Base-by-base conservation (phyloP, 2,113 vertebrate genomes). In the Cichladusa arquata region DNA sequence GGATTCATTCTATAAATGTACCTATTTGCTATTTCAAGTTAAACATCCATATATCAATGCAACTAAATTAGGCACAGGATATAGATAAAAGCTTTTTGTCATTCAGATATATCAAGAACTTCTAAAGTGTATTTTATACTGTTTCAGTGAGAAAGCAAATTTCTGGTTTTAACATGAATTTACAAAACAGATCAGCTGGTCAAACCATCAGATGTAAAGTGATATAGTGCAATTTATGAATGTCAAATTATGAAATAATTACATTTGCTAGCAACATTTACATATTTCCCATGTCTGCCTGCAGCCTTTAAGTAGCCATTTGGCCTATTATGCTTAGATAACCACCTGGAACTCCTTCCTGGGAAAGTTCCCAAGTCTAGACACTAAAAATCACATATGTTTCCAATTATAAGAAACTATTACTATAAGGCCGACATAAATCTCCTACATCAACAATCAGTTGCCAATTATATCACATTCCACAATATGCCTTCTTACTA, bases 291-390 rank as follows among this genome's bases (percentile, higher is more conserved):
- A 92, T 66, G 80, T 88, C 93, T 97, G 92, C 77, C 94, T 97
- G 85, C 62, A 97, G 93, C 38, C 64, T 96, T 90, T 76, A 90
- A 94, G 61, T 85, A 96, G 96, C 89, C 61, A 86, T 94, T 96
- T 96, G 85, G 93, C 87, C 91, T 79, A 36, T 86, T 97, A 87
- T 58, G 95, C 94, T 97, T 93, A 97, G 97, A 97, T 96, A 97
- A 97, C 96, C 97, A 97, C 98, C 97, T 98, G 97, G 96, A 96
- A 93, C 76, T 88, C 93, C 97, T 94, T 96, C 96, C 95, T 96
- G 97, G 97, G 98, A 98, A 97, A 96, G 95, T 96, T 96, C 97
- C 95, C 97, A 96, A 98, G 97, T 98, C 98, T 98, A 98, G 98
- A 98, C 97, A 95, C 56, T 70, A 88, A 90, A 92, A 96, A 83